Evolutionary conservation across 2,888 invertebrate species (phyloP), one percentile per base, ranked within the genome.

Genomic region (Tolmerus cingulatus): DNA sequence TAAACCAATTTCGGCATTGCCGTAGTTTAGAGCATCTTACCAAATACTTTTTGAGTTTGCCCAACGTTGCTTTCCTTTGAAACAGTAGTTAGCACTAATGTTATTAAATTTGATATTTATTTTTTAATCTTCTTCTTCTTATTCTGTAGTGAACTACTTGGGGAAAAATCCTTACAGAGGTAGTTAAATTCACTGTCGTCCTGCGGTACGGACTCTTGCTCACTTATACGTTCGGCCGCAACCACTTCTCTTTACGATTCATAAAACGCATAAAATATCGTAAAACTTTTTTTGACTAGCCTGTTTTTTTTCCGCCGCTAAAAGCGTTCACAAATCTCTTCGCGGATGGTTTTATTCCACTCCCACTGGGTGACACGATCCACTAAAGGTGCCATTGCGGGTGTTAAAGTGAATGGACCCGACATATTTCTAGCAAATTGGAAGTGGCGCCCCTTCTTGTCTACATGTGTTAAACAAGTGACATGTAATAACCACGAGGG

Each of bases 381-480:
- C 66, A 66, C 66, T 66, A 66, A 66, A 66, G 66, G 66, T 66
- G 66, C 66, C 66, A 66, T 66, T 66, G 23, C 19, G 66, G 66
- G 81, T 81, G 81, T 81, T 30, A 51, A 81, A 81, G 46, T 81
- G 30, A 78, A 81, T 81, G 81, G 55, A 30, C 34, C 30, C 34
- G 51, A 34, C 51, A 81, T 34, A 55, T 81, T 81, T 40, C 51
- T 81, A 30, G 34, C 81, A 81, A 81, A 81, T 81, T 81, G 81
- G n/a, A 81, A 81, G 81, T 81, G 81, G 81, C 81, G 81, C 81
- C 81, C 79, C 46, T 76, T 81, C 55, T 78, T 78, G 27, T 81
- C 81, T 55, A 81, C 81, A 81, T 81, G 81, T 81, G 81, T 55
- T 81, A 55, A 81, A 81, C 81, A 81, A 81, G 81, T 81, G 81